Evolutionary conservation across 1,140 invertebrate species (phyloP), one percentile per base, ranked within the genome.

Genomic region (Drosophila repletoides): DNA sequence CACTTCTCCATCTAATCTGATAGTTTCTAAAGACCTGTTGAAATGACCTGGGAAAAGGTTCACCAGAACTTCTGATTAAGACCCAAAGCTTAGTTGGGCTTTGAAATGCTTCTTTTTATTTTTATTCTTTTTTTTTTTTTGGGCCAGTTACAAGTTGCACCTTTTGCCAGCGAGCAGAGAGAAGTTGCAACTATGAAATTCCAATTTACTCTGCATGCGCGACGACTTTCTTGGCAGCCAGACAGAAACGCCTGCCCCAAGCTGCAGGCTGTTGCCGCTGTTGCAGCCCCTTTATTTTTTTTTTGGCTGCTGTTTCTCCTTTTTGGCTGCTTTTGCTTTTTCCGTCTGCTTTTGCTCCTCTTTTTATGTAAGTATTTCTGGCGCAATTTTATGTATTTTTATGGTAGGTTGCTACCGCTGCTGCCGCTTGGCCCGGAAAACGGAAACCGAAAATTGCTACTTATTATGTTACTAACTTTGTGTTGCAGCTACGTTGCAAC

Each of bases 381-480:
- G 79, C 67, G 70, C 79, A 84, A 79, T 83, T 83, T 83, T 84
- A 83, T 84, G 79, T 83, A 83, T 84, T 83, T 83, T 83, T 83
- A 83, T 83, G 79, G 79, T 83, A 83, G 79, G 74, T 83, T 83
- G 77, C 79, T 48, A 77, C 64, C 70, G 68, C 51, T 76, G 74
- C 71, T 60, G 51, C 61, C 26, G 67, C 67, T 58, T 65, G 72
- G 70, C 66, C 74, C 79, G 79, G 80, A 86, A 84, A 84, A 83
- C 80, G 80, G 80, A 84, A 84, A 84, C 80, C 80, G 80, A 84
- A 84, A 84, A 84, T 84, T 84, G 80, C 80, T 84, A 84, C 80
- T 84, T 84, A 84, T 84, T 84, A 84, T 84, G 80, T 84, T 84
- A 80, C 80, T 75, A 84, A 84, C 80, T 86, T 84, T 84, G 80